These are phyloP conservation scores for Aphidius colemani DNA, from an alignment of 2,888 invertebrate species.

Conservation along the genomic window DNA sequence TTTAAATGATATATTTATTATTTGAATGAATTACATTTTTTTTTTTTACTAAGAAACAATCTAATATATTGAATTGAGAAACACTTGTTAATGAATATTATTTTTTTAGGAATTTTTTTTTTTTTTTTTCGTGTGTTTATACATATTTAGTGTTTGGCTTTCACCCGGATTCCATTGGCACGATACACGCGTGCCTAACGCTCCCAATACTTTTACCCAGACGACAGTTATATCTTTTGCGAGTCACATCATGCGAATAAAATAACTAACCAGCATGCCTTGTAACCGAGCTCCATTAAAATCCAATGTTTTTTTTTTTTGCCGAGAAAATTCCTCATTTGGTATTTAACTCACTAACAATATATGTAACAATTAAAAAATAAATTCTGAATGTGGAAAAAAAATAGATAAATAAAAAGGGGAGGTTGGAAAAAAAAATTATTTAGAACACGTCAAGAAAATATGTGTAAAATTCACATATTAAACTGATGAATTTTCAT, in stretches of 20 bases:
- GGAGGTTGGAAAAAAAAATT: neutral
- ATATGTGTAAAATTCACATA: no score
- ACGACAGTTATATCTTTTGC: conserved; percentile 17
- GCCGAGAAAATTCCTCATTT: conserved; percentile 9
- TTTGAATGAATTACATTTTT: neutral
- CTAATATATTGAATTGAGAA: no score
- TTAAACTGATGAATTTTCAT: no score
- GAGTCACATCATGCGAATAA: neutral
- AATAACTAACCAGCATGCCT: neutral
- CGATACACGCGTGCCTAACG: conserved; percentile 34
- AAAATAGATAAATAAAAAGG: neutral
- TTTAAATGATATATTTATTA: conserved; percentile 26
- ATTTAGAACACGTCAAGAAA: neutral
- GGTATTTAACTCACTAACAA: conserved; percentile 4
- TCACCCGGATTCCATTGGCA: conserved; percentile 35
- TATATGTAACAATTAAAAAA: no score
- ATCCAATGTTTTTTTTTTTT: neutral
- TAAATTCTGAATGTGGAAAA: no score
- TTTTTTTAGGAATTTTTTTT: no score
- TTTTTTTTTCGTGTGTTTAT: neutral
- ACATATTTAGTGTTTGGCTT: conserved; percentile 32
- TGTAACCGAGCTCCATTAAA: neutral
- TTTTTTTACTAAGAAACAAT: no score
- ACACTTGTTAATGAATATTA: no score
- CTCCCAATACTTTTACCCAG: conserved; percentile 26